phyloP scores from a whole-genome alignment of 2,113 vertebrate species.

The Lagopus muta region DNA sequence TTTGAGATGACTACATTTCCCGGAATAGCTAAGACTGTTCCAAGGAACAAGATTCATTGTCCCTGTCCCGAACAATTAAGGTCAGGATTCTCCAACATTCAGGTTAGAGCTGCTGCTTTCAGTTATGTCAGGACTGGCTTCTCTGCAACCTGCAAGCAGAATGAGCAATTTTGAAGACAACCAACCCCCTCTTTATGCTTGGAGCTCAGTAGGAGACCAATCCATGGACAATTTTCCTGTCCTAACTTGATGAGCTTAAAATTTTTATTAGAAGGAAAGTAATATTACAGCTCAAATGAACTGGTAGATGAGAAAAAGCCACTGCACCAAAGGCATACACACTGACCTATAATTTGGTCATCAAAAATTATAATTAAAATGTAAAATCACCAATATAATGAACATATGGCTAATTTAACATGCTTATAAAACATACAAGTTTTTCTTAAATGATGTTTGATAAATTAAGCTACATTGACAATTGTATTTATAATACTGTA shows the following conservation, averaged over 20 bases:
- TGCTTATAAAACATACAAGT: conserved; percentile 53
- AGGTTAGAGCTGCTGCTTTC: neutral
- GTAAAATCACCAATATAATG: conserved; percentile 51
- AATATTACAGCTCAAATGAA: conserved; percentile 58
- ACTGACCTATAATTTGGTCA: conserved; percentile 60
- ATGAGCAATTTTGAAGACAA: conserved; percentile 15
- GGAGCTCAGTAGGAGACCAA: conserved; percentile 53
- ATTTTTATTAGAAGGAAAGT: conserved; percentile 63
- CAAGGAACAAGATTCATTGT: conserved; percentile 69
- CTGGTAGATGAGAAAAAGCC: conserved; percentile 44
- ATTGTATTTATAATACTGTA: neutral
- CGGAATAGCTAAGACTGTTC: conserved; percentile 59
- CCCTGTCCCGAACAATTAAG: conserved; percentile 68
- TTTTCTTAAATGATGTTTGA: conserved; percentile 23
- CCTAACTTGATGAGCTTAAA: conserved; percentile 55
- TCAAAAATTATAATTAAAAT: conserved; percentile 70
- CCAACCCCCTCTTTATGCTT: neutral
- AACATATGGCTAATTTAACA: conserved; percentile 54
- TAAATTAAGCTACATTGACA: conserved; percentile 28
- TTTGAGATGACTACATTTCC: conserved; percentile 65
- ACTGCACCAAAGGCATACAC: conserved; percentile 33
- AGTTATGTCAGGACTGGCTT: neutral
- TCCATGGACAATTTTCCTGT: conserved; percentile 65
- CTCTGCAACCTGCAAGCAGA: conserved; percentile 1
- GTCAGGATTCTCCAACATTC: conserved; percentile 46